Conservation (phyloP, 2,113 vertebrate genomes). For the Podarcis muralis region DNA sequence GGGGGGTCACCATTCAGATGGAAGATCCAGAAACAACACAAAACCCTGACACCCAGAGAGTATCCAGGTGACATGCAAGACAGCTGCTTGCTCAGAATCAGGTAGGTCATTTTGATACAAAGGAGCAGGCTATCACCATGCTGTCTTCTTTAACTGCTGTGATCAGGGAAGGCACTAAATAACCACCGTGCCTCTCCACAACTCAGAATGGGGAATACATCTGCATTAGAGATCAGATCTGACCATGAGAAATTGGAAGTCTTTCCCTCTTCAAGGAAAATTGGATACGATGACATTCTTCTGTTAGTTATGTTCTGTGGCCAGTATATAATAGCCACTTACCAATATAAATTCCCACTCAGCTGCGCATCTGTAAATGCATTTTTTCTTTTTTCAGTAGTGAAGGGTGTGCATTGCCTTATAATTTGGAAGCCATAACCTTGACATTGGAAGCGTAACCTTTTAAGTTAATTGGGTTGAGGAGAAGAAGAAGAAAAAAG, state of each 20-base stretch:
- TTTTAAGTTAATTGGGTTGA: not conserved
- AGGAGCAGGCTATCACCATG: not conserved
- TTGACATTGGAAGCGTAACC: not conserved
- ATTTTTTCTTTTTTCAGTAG: not conserved
- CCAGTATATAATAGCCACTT: not conserved
- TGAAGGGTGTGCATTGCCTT: not conserved
- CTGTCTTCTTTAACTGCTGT: not conserved
- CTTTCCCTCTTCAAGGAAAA: not conserved
- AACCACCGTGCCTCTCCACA: not conserved
- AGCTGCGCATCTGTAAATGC: not conserved
- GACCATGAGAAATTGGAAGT: not conserved
- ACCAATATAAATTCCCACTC: not conserved
- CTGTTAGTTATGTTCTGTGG: not conserved
- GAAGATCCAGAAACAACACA: not conserved
- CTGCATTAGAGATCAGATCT: not conserved
- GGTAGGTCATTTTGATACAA: not conserved
- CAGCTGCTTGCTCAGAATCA: not conserved
- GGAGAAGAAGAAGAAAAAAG: too few relatives aligned
- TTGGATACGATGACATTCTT: not conserved
- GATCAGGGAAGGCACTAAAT: not conserved
- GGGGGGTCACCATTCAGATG: not conserved
- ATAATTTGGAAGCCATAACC: not conserved
- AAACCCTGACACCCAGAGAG: not conserved
- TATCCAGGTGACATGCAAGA: not conserved
- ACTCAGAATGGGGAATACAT: not conserved